Base-by-base conservation (phyloP, 2,888 invertebrate genomes). In the Dynastes tityus region DNA sequence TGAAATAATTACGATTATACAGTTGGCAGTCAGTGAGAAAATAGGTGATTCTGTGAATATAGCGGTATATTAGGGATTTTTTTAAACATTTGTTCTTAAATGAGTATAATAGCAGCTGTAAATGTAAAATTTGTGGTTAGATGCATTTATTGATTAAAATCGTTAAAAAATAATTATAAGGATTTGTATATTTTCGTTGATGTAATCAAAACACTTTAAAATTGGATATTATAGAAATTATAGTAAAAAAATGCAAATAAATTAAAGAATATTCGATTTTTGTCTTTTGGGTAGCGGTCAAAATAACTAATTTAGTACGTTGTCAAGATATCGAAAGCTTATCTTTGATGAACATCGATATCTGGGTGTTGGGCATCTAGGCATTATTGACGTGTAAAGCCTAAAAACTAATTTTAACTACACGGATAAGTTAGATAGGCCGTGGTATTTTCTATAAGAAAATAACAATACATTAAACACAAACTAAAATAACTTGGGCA, bases 401-500 rank as follows among this genome's bases (percentile, higher is more conserved):
- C 22, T n/a, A 55, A 55, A 22, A 13, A 55, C 22, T 11, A 55
- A n/a, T 55, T 55, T 55, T 55, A 13, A 55, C 45, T 45, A 11
- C 45, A 22, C n/a, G 13, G 6, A 16, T 55, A 55, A 11, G 13
- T 55, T 55, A 55, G 37, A 55, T 37, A 22, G 29, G 55, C 16
- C 8, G 55, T 55, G 55, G 71, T 55, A 71, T 71, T 71, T 71
- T 32, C 53, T 55, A 22, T 29, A 49, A 22, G 11, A 71, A 55
- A 71, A 55, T 71, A 32, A 71, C 71, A 71, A 71, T 71, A 55
- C 55, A 13, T 55, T 55, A 55, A 55, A 71, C 61, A 45, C 13
- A 13, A 73, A 58, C 78, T 27, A 79, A 81, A 82, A 82, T 82
- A 82, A 77, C 71, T 77, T 79, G 70, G 82, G 81, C 80, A 79